Percentiles rank a stretch among this genome's conserved stretches.
phyloP scores from a whole-genome alignment of 2,113 vertebrate genomes.

The Oreochromis tanganicae region DNA sequence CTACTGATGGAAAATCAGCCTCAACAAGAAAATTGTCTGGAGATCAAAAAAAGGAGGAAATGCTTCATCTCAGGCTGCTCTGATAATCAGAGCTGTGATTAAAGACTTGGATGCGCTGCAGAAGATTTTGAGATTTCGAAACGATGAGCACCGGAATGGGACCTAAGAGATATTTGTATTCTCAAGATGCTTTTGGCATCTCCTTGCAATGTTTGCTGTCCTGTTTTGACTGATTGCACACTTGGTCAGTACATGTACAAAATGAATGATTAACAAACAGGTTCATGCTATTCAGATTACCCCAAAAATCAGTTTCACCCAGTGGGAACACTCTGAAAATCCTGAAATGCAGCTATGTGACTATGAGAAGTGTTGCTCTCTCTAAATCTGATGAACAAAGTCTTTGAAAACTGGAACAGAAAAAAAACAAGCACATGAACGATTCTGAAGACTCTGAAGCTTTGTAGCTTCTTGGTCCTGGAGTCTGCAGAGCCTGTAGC shows the following conservation, averaged over 20 bases:
- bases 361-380: neutral
- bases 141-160: neutral
- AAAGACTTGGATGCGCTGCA: neutral
- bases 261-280: neutral
- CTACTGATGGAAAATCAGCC: neutral
- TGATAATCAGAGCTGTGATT: neutral
- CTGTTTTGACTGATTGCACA: neutral
- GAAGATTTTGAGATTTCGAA: neutral
- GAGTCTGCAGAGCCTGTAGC: neutral
- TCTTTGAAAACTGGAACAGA: neutral
- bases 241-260: neutral
- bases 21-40: neutral
- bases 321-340: neutral
- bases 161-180: neutral
- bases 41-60: neutral
- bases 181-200: neutral
- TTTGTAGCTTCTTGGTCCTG: neutral
- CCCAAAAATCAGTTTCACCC: neutral
- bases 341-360: neutral
- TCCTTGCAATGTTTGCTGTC: neutral
- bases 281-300: neutral
- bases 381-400: neutral
- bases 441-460: neutral
- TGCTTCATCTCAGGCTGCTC: neutral
- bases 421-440: neutral